Percentiles rank a stretch among this genome's conserved stretches.
Conservation (phyloP, 1,140 invertebrate genomes). For the Lepidurus packardi region DNA sequence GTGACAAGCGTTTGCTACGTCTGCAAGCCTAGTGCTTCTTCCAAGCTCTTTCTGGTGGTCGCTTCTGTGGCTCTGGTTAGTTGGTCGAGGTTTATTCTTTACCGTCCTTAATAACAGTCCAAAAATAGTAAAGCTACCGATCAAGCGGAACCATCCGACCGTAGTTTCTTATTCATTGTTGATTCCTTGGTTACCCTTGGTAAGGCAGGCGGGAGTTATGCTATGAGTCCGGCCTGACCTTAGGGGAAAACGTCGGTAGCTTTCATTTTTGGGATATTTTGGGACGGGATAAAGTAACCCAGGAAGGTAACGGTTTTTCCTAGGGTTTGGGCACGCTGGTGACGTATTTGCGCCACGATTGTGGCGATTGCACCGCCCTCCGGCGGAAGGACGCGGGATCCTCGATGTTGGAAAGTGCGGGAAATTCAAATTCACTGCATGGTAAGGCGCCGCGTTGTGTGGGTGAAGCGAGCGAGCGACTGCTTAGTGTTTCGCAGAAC, state of each 20-base stretch:
- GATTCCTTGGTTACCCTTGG: too few species aligned
- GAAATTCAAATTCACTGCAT: neutral
- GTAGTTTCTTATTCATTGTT: too few species aligned
- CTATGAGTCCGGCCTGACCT: too few species aligned
- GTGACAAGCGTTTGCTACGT: neutral
- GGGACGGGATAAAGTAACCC: too few species aligned
- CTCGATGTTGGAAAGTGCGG: neutral
- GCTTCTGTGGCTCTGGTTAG: neutral
- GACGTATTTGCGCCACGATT: constrained; percentile 1
- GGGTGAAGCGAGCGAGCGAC: neutral
- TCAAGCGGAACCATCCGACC: too few species aligned
- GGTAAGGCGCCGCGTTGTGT: neutral
- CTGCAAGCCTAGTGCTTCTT: neutral
- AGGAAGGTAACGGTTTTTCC: neutral
- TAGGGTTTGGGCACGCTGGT: neutral
- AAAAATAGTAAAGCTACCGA: neutral
- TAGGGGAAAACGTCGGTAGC: too few species aligned
- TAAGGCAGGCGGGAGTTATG: too few species aligned
- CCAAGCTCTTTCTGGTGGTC: neutral
- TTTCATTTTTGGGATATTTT: too few species aligned
- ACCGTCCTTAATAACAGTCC: too few species aligned
- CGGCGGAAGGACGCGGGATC: neutral
- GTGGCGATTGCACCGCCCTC: neutral
- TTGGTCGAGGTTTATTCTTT: neutral
- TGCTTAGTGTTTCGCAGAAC: neutral